Evolutionary conservation across 2,113 vertebrate species (phyloP), one percentile per base, ranked within the genome.

Genomic region (Amblyornis subalaris): DNA sequence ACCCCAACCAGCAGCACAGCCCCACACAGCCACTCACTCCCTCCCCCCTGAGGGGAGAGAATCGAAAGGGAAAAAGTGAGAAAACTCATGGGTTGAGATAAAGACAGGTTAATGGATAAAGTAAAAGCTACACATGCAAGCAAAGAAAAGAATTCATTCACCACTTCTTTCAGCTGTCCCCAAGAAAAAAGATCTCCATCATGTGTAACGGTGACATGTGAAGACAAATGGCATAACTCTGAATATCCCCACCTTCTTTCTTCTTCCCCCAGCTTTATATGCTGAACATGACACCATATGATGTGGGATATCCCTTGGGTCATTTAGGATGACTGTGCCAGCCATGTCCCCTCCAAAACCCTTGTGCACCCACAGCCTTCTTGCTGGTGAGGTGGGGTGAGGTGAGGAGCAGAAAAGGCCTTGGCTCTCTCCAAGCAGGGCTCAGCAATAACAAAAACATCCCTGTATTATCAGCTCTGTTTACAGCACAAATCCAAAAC

Each of bases 191-290:
- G 20, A 16, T 44, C 45, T 67, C 38, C 26, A 26, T 33, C 33
- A 9, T 1, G 0, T 36, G 19, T 53, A 54, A 29, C 0, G 0
- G 31, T 62, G 6, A 40, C 17, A 48, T 23, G 15, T 17, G 17
- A 77, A 73, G 35, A 40, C 35, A 84, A 84, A 50, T 2, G 0
- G 9, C 48, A n/a, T 42, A 11, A 28, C 10, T 64, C 12, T 2
- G 0, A 64, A 60, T 1, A 0, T 45, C 6, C 7, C 23, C 11
- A 7, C 6, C 6, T 71, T 84, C 31, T 8, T 72, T 7, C 20
- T 78, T 38, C 15, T 66, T 42, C 17, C 35, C 26, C 14, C 24
- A 38, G 7, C 4, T 47, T 28, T 61, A 11, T 47, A 22, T 55
- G 28, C 50, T 45, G 21, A 51, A 12, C 24, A 11, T 14, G n/a